These are phyloP conservation scores for Oeneis ivallda DNA, from an alignment of 2,888 invertebrate species.

Conservation along the genomic window DNA sequence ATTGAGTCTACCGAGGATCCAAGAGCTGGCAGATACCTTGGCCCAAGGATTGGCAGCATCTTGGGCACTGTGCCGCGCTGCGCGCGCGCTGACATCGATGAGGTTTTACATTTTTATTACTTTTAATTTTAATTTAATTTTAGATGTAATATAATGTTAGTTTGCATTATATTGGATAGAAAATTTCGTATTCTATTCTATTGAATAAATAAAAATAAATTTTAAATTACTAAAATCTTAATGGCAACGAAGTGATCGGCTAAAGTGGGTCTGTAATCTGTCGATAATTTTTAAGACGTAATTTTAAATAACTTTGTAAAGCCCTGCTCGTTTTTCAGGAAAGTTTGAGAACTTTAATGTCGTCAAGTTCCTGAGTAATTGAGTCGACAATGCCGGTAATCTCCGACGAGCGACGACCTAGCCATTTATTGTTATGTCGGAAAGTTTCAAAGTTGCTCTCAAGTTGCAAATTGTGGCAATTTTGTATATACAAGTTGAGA, in stretches of 20 bases:
- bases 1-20: too few relatives aligned
- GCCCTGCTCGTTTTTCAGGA: constrained; percentile 35
- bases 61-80: too few relatives aligned
- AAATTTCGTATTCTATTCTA: too few relatives aligned
- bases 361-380: constrained; percentile 65
- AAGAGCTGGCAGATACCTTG: too few relatives aligned
- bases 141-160: too few relatives aligned
- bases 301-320: constrained; percentile 31
- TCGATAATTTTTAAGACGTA: constrained; percentile 29
- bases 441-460: constrained; percentile 48
- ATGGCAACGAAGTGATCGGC: constrained; percentile 25
- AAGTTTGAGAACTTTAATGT: constrained; percentile 61
- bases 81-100: too few relatives aligned
- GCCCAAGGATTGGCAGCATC: too few relatives aligned
- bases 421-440: constrained; percentile 53
- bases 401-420: constrained; percentile 56
- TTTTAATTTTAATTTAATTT: too few relatives aligned
- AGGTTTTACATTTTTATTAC: too few relatives aligned
- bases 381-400: constrained; percentile 53
- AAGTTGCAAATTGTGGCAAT: constrained; percentile 51
- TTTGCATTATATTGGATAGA: too few relatives aligned
- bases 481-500: constrained; percentile 42
- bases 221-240: constrained; percentile 31
- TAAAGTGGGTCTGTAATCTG: constrained; percentile 23
- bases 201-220: too few relatives aligned